A percentile compares a stretch with the other conserved stretches of the same genome.
These are phyloP conservation scores for Saimiri boliviensis DNA, from an alignment of 2,113 vertebrate species.

Conservation along the genomic window DNA sequence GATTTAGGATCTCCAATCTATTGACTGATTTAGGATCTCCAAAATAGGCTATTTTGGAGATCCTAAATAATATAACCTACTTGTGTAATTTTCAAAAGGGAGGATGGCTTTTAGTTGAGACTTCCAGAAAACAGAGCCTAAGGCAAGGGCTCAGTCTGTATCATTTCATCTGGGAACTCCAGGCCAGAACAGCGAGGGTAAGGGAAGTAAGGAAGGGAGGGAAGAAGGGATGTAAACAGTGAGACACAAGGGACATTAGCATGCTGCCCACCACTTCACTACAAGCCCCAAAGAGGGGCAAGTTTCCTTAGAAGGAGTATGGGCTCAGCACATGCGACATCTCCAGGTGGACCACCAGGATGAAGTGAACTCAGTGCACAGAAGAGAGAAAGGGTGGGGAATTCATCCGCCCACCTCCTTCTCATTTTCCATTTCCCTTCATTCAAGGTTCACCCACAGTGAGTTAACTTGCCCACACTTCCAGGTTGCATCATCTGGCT, in stretches of 20 bases:
- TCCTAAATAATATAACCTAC: too few species aligned
- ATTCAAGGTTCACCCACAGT: not conserved
- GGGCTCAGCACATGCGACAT: not conserved
- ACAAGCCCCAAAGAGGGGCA: not conserved
- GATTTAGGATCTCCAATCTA: not conserved
- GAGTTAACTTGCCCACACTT: not conserved
- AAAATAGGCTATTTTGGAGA: not conserved
- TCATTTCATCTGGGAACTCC: not conserved
- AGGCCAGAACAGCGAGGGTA: not conserved
- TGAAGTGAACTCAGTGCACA: not conserved
- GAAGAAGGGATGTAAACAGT: not conserved
- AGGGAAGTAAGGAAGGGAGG: not conserved
- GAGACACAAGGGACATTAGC: not conserved
- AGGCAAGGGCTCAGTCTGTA: not conserved
- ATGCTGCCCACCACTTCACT: not conserved
- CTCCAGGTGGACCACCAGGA: not conserved
- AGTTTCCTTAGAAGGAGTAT: not conserved
- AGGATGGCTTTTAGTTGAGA: not conserved
- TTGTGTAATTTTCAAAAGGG: not conserved
- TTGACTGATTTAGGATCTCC: not conserved
- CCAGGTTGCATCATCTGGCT: not conserved
- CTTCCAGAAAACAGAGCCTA: not conserved
- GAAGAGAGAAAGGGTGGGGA: not conserved
- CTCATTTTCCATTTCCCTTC: not conserved
- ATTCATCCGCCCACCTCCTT: not conserved